phyloP scores from a whole-genome alignment of 2,113 vertebrate species.

The Erythrocebus patas region DNA sequence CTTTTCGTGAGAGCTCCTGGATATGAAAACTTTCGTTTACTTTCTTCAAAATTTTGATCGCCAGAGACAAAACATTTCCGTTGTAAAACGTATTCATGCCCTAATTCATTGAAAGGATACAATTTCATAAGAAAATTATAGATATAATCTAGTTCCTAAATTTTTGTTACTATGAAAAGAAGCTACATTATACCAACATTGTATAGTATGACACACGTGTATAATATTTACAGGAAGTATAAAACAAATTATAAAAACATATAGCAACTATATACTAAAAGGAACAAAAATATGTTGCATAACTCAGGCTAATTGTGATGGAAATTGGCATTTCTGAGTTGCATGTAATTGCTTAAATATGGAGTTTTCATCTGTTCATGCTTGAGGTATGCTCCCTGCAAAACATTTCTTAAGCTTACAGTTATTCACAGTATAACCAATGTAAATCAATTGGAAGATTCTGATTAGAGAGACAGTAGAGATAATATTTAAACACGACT shows the following conservation, averaged over 20 bases:
- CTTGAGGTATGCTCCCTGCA: no score
- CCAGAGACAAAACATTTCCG: not conserved
- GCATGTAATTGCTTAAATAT: no score
- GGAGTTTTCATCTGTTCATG: no score
- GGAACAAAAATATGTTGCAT: no score
- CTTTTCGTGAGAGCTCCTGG: conserved; percentile 23
- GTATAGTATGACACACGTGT: not conserved
- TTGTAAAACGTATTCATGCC: conserved; percentile 37
- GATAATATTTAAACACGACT: no score
- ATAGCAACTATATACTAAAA: no score
- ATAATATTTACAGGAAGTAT: not conserved
- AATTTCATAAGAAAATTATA: conserved; percentile 49
- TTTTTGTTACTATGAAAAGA: conserved; percentile 7
- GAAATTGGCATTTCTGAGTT: no score
- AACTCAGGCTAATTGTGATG: no score
- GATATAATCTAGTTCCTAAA: not conserved
- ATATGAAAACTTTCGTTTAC: conserved; percentile 40
- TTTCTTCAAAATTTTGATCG: conserved; percentile 47
- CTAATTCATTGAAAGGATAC: conserved; percentile 19
- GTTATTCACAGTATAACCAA: no score
- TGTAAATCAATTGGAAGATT: no score
- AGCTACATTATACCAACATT: not conserved
- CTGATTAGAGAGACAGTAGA: no score
- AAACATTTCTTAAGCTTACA: no score
- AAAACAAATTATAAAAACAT: conserved; percentile 43